Evolutionary conservation across 2,888 invertebrate species (phyloP).

Genomic region (Rhagophthalmus giganteus): DNA sequence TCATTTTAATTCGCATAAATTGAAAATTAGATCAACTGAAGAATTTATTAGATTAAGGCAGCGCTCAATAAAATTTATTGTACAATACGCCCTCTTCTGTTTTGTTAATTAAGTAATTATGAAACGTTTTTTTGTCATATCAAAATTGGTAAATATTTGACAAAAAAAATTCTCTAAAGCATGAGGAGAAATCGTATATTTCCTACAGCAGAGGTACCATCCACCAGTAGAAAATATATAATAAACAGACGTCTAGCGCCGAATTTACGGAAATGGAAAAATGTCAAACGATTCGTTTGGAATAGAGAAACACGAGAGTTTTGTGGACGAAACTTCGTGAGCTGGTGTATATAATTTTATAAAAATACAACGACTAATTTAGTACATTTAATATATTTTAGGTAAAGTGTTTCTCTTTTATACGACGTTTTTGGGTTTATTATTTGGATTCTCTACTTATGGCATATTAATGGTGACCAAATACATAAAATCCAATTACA

Average conservation of each 20-base stretch:
- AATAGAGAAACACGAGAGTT: slow-evolving; percentile 56
- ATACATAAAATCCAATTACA: slow-evolving; percentile 5
- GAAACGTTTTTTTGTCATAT: too few relatives aligned
- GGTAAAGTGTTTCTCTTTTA: slow-evolving; percentile 24
- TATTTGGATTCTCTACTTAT: slow-evolving; percentile 27
- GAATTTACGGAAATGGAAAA: slow-evolving; percentile 34
- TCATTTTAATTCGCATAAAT: too few relatives aligned
- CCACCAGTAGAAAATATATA: not conserved
- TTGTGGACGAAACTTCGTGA: slow-evolving; percentile 58
- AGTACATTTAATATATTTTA: slow-evolving; percentile 4
- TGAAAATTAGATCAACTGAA: too few relatives aligned
- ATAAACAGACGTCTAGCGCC: slow-evolving; percentile 5
- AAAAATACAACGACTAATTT: not conserved
- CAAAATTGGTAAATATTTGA: too few relatives aligned
- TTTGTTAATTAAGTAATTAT: too few relatives aligned
- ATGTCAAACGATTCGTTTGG: slow-evolving; percentile 51
- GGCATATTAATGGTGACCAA: slow-evolving; percentile 11
- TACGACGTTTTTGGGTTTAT: slow-evolving; percentile 19
- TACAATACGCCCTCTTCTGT: too few relatives aligned
- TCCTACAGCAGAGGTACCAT: not conserved
- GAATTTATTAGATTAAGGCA: too few relatives aligned
- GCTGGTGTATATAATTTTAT: slow-evolving; percentile 57
- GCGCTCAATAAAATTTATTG: too few relatives aligned
- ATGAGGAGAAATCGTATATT: too few relatives aligned
- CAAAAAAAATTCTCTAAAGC: too few relatives aligned